phyloP scores from a whole-genome alignment of 2,797 vertebrate species.

The Macropus fuliginosus region DNA sequence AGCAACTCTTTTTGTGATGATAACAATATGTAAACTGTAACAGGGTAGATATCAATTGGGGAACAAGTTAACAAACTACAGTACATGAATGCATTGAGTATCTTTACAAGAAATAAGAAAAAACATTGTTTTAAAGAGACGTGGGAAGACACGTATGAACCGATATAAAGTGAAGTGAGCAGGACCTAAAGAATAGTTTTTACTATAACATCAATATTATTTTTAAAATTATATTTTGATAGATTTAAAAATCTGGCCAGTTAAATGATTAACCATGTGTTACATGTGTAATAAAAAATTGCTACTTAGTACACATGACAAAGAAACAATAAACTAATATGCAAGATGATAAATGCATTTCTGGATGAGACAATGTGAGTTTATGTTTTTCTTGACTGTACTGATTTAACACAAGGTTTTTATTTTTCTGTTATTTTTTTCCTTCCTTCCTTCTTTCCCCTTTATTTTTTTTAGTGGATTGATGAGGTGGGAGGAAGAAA shows the following conservation, averaged over 20 bases:
- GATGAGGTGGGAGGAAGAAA: background rate
- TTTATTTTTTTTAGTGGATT: background rate
- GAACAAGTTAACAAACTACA: background rate
- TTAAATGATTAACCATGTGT: background rate
- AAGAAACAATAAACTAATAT: background rate
- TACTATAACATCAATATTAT: background rate
- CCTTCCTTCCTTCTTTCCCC: background rate
- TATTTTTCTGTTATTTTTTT: background rate
- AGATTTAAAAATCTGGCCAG: background rate
- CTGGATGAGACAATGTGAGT: background rate
- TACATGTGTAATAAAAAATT: background rate
- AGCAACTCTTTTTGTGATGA: background rate
- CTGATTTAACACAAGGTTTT: background rate
- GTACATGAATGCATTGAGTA: background rate
- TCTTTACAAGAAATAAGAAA: background rate
- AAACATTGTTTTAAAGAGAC: background rate
- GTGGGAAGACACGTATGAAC: background rate
- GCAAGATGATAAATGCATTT: background rate
- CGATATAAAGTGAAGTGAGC: background rate
- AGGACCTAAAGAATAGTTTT: background rate
- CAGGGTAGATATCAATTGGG: background rate
- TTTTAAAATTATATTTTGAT: background rate
- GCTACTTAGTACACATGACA: background rate
- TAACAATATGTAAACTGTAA: background rate
- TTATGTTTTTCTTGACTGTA: background rate